A percentile compares a stretch with the other conserved stretches of the same genome.
These are phyloP conservation scores for Rattus rattus DNA, from an alignment of 2,113 vertebrate species.

Conservation along the genomic window DNA sequence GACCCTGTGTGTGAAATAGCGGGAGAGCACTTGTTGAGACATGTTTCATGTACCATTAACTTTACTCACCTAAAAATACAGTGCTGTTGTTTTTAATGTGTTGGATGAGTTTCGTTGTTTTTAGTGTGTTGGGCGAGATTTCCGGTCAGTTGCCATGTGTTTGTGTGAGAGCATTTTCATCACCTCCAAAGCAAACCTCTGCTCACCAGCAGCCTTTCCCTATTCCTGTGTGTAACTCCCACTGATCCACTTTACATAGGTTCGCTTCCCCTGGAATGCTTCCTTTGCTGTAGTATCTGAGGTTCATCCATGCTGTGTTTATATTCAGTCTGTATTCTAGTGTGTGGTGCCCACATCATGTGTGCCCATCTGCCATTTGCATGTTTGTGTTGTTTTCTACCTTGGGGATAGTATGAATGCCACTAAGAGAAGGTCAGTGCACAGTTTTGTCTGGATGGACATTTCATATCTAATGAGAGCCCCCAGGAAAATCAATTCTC, in stretches of 20 bases:
- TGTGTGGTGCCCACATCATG: not conserved
- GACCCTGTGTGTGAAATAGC: not conserved
- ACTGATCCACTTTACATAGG: not conserved
- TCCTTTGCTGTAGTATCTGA: conserved; percentile 26
- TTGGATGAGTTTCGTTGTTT: not conserved
- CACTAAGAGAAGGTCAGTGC: conserved; percentile 14
- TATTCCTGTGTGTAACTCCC: not conserved
- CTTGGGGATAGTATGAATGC: not conserved
- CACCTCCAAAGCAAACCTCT: not conserved
- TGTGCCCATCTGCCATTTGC: not conserved
- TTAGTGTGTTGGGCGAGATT: not conserved
- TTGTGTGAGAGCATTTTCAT: conserved; percentile 12
- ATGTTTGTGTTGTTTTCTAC: conserved; percentile 9
- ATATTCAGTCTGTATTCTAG: not conserved
- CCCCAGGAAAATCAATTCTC: not conserved
- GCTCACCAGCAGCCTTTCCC: not conserved
- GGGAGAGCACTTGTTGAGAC: not conserved
- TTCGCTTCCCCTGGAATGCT: conserved; percentile 11
- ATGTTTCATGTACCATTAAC: not conserved
- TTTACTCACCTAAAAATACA: not conserved
- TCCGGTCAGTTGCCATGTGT: not conserved
- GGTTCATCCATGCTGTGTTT: conserved; percentile 18
- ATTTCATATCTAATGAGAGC: conserved; percentile 39
- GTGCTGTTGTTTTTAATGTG: not conserved
- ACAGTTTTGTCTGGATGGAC: not conserved